These are phyloP conservation scores for Semnornis frantzii DNA, from an alignment of 2,113 vertebrate genomes.

Conservation along the genomic window DNA sequence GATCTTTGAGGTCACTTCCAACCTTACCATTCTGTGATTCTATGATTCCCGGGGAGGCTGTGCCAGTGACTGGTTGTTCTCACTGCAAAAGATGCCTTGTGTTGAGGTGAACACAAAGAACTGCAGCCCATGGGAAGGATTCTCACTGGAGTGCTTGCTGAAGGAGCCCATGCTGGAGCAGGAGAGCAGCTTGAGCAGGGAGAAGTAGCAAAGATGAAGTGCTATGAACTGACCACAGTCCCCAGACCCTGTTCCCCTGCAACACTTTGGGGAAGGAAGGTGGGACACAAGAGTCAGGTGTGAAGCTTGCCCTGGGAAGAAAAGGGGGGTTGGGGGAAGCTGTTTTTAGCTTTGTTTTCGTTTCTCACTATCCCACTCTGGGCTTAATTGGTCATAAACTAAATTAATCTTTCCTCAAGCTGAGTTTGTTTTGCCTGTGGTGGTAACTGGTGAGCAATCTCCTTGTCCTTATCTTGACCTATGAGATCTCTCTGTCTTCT, in stretches of 20 bases:
- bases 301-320: background rate
- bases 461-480: background rate
- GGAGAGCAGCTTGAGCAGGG: background rate
- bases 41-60: background rate
- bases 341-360: background rate
- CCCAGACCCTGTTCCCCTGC: fast-evolving
- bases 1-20: too few species aligned
- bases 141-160: background rate
- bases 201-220: background rate
- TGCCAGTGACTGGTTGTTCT: background rate
- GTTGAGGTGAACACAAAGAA: background rate
- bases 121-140: background rate
- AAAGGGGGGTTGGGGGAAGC: background rate
- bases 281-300: background rate
- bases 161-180: fast-evolving
- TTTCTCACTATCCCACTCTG: background rate
- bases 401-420: background rate
- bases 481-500: background rate
- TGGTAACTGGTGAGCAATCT: background rate
- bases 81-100: background rate
- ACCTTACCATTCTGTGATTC: too few species aligned
- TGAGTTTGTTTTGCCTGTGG: background rate
- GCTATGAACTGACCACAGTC: background rate
- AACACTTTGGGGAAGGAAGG: background rate
- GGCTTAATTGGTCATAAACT: background rate